Conservation (phyloP, 2,888 invertebrate genomes). For the Macrophya annulata region DNA sequence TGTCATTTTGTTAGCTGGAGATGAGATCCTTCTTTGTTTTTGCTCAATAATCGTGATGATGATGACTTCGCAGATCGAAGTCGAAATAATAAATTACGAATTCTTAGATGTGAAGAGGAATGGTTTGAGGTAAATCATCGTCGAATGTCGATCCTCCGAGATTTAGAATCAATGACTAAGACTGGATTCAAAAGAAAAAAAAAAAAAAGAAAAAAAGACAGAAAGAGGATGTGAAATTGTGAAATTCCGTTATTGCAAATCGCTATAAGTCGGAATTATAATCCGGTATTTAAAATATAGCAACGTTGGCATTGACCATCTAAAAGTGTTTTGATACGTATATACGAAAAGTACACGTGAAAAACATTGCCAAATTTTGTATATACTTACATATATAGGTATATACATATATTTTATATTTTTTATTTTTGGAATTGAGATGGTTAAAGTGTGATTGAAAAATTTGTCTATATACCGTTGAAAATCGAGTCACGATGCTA, state of each 20-base stretch:
- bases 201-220: neutral
- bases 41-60: constrained; percentile 6
- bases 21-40: neutral
- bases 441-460: neutral
- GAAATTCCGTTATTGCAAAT: constrained; percentile 10
- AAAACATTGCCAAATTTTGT: neutral
- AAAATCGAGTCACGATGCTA: neutral
- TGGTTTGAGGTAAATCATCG: too few species aligned
- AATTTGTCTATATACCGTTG: neutral
- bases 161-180: neutral
- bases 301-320: neutral
- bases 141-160: too few species aligned
- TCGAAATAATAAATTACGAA: neutral
- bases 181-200: neutral
- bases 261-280: constrained; percentile 9
- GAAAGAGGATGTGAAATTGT: neutral
- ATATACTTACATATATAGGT: too few species aligned
- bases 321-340: constrained; percentile 29
- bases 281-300: constrained; percentile 17
- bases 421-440: neutral
- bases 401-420: too few species aligned
- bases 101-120: neutral
- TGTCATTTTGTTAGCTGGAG: neutral
- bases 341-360: neutral
- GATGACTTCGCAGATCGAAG: neutral